Conservation (phyloP, 1,140 invertebrate species). For the Drosophila paulistorum region DNA sequence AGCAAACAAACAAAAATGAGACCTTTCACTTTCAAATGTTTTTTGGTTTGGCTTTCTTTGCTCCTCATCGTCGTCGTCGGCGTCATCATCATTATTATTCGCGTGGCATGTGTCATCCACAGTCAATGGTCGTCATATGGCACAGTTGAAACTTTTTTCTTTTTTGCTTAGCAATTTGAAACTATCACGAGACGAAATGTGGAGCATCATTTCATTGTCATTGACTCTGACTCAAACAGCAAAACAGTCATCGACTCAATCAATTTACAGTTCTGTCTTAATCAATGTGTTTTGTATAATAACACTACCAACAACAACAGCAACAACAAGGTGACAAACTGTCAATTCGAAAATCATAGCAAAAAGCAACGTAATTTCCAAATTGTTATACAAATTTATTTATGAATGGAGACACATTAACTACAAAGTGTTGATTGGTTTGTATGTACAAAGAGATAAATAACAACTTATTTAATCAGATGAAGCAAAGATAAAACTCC, state of each 20-base stretch:
- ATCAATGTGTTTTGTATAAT: slow-evolving; percentile 38
- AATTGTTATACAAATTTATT: not conserved
- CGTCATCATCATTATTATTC: not conserved
- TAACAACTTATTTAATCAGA: too few species aligned
- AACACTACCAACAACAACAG: too few species aligned
- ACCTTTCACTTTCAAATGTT: slow-evolving; percentile 64
- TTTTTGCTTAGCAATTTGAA: slow-evolving; percentile 7
- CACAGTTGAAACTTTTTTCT: not conserved
- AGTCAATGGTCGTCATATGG: not conserved
- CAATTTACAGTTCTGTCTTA: slow-evolving; percentile 48
- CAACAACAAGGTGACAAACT: slow-evolving; percentile 12
- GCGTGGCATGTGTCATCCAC: not conserved
- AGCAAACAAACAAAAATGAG: slow-evolving; percentile 16
- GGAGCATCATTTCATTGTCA: slow-evolving; percentile 11
- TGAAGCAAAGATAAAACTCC: too few species aligned
- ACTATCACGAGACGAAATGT: slow-evolving; percentile 31
- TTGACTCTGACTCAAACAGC: slow-evolving; percentile 22
- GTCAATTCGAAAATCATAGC: not conserved
- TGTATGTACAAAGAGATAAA: not conserved
- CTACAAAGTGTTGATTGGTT: not conserved
- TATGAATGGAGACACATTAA: not conserved
- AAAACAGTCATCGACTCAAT: slow-evolving; percentile 26
- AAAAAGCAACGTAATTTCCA: too few species aligned
- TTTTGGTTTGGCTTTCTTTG: slow-evolving; percentile 19
- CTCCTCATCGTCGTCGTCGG: not conserved